Evolutionary conservation across 1,140 invertebrate species (phyloP).

Genomic region (Gerris buenoi): DNA sequence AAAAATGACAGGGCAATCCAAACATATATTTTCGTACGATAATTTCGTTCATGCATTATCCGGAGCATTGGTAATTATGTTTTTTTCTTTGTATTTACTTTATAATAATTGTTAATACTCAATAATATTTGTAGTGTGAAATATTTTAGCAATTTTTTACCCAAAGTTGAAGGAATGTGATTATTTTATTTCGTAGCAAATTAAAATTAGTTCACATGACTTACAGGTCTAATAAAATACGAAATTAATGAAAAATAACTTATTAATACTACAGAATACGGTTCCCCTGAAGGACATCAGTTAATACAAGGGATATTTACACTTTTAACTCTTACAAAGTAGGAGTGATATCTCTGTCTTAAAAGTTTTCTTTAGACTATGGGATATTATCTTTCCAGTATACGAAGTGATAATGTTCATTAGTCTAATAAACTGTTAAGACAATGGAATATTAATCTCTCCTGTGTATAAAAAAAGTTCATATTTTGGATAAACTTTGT

Average conservation of each 20-base stretch:
- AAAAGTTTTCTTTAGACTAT: too few relatives aligned
- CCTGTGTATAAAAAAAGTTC: too few relatives aligned
- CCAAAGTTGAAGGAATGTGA: background rate
- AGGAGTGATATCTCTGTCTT: too few relatives aligned
- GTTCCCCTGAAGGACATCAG: too few relatives aligned
- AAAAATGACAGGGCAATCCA: slow-evolving; percentile 5
- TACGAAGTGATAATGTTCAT: too few relatives aligned
- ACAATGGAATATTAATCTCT: too few relatives aligned
- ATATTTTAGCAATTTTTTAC: background rate
- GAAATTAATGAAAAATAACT: background rate
- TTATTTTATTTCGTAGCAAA: background rate
- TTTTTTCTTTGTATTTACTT: slow-evolving; percentile 5
- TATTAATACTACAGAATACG: too few relatives aligned
- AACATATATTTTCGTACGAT: slow-evolving; percentile 10
- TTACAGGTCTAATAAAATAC: background rate
- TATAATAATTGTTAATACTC: slow-evolving; percentile 10
- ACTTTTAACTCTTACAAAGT: too few relatives aligned
- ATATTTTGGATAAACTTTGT: too few relatives aligned
- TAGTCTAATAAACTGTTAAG: too few relatives aligned
- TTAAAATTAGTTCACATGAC: background rate
- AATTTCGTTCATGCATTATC: slow-evolving; percentile 13
- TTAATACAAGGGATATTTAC: too few relatives aligned
- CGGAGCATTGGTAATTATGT: slow-evolving; percentile 9
- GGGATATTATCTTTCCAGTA: too few relatives aligned
- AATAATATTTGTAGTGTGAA: slow-evolving; percentile 8